These are phyloP conservation scores for Anneissia japonica DNA, from an alignment of 35 echinoderm and acorn worm species.

Conservation along the genomic window DNA sequence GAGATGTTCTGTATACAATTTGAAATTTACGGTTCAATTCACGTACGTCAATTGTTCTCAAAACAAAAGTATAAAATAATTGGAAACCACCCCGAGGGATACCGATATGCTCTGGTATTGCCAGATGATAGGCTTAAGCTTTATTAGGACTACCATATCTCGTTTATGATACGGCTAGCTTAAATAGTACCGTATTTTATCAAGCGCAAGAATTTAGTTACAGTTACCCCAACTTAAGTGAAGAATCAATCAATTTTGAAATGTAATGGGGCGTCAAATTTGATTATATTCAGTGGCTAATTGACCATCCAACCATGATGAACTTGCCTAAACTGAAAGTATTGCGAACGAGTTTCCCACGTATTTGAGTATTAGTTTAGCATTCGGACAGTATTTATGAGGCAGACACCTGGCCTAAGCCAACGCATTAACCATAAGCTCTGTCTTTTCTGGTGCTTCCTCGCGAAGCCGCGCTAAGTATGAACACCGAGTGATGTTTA, in stretches of 20 bases:
- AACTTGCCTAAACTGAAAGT: neutral
- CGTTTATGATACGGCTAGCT: too few relatives aligned
- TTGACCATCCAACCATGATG: neutral
- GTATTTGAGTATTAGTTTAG: neutral
- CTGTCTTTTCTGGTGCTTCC: neutral
- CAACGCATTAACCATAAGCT: neutral
- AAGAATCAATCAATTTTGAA: neutral
- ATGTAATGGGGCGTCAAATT: neutral
- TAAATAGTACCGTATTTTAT: too few relatives aligned
- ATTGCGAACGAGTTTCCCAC: neutral
- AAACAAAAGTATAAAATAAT: too few relatives aligned
- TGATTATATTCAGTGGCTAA: neutral
- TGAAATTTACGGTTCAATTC: too few relatives aligned
- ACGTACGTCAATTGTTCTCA: too few relatives aligned
- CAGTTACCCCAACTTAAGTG: neutral
- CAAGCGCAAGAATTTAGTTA: too few relatives aligned
- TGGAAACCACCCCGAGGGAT: too few relatives aligned
- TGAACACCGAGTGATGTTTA: neutral
- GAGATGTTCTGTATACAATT: too few relatives aligned
- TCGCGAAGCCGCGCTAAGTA: neutral
- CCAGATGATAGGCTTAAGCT: too few relatives aligned
- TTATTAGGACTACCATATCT: too few relatives aligned
- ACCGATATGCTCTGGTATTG: too few relatives aligned
- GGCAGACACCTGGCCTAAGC: neutral
- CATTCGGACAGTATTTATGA: neutral